Conservation (phyloP, 2,888 invertebrate species). For the Zaprionus lineosus region DNA sequence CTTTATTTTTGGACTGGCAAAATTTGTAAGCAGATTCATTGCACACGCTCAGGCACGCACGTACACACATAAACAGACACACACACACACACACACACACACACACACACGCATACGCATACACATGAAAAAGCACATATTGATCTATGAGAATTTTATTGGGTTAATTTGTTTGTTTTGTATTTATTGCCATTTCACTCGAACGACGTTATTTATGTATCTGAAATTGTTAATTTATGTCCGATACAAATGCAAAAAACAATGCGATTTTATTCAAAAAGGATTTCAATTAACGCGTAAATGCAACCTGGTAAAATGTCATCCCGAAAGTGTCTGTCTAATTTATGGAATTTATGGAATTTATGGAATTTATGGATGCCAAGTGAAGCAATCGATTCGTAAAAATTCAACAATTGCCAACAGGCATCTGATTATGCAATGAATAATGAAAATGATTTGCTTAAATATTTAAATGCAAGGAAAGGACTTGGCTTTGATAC, state of each 20-base stretch:
- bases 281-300: conserved; percentile 12
- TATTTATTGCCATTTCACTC: conserved; percentile 28
- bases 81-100: neutral
- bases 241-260: conserved; percentile 16
- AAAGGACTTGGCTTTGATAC: too few relatives aligned
- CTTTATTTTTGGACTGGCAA: conserved; percentile 50
- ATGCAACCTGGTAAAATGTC: conserved; percentile 25
- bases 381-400: conserved; percentile 8
- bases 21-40: conserved; percentile 49
- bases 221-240: conserved; percentile 58
- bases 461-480: too few relatives aligned
- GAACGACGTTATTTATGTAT: conserved; percentile 54
- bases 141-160: conserved; percentile 68
- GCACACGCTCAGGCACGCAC: too few relatives aligned
- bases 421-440: too few relatives aligned
- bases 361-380: too few relatives aligned
- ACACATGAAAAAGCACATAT: too few relatives aligned
- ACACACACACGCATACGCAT: neutral
- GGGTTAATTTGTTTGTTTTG: conserved; percentile 69
- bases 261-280: conserved; percentile 23
- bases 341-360: conserved; percentile 23
- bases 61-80: conserved; percentile 2
- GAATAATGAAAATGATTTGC: too few relatives aligned
- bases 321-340: conserved; percentile 18
- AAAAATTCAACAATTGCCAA: too few relatives aligned